These are phyloP conservation scores for Apocheima hispidaria DNA, from an alignment of 2,888 invertebrate species.

Conservation along the genomic window DNA sequence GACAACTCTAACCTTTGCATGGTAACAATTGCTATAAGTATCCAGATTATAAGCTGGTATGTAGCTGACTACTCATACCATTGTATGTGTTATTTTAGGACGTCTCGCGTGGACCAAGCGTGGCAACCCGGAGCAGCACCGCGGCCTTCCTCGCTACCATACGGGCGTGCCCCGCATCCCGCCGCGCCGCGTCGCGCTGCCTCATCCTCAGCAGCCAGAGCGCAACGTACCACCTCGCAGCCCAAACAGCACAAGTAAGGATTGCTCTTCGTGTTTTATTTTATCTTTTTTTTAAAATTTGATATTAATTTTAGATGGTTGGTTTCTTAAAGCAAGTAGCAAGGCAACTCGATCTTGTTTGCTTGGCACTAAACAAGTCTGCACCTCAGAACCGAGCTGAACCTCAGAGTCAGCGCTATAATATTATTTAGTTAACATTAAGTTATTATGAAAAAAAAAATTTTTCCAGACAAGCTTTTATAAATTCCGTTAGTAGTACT, in stretches of 20 bases:
- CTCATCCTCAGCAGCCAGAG: conserved; percentile 87
- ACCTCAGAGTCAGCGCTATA: neutral
- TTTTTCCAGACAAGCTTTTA: no score
- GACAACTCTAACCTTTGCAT: neutral
- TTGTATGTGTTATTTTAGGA: conserved; percentile 56
- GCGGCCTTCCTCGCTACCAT: conserved; percentile 90
- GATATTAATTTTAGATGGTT: no score
- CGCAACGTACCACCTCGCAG: conserved; percentile 70
- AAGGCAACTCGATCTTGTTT: no score
- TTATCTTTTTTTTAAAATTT: neutral
- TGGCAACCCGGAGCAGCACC: conserved; percentile 71
- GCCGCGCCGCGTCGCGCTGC: conserved; percentile 87
- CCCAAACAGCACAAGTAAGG: conserved; percentile 76
- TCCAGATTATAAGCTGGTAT: neutral
- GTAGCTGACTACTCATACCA: neutral
- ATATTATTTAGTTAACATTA: no score
- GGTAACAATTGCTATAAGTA: neutral
- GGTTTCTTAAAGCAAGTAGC: no score
- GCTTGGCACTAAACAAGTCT: no score
- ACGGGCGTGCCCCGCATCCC: conserved; percentile 83
- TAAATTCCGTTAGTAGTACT: no score
- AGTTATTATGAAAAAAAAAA: no score
- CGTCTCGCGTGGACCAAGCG: conserved; percentile 88
- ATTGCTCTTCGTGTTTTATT: neutral
- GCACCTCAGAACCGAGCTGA: no score